Evolutionary conservation across 2,797 vertebrate genomes (phyloP).

Genomic region (Tragopan temminckii): DNA sequence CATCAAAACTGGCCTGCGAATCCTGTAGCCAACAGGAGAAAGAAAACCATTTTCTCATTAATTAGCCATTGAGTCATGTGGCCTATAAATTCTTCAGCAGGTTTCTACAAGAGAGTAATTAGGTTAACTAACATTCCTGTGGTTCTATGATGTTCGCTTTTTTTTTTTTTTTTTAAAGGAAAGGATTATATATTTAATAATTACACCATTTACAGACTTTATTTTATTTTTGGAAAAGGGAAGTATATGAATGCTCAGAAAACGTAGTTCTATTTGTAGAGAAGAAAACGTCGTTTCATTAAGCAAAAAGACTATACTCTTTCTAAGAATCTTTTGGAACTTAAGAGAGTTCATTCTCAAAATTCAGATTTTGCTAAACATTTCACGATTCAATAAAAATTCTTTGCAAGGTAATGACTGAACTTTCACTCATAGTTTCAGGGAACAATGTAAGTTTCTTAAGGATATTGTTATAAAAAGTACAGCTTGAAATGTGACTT

Average conservation of each 20-base stretch:
- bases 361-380: not conserved
- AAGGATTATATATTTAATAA: conserved; percentile 34
- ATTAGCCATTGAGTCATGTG: conserved; percentile 50
- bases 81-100: conserved; percentile 67
- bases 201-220: not conserved
- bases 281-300: not conserved
- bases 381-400: not conserved
- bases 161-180: conserved; percentile 19
- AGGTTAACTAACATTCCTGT: conserved; percentile 58
- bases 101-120: conserved; percentile 64
- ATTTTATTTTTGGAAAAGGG: not conserved
- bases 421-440: not conserved
- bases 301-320: not conserved
- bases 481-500: not conserved
- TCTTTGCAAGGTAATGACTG: not conserved
- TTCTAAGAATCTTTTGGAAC: not conserved
- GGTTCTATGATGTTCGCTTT: not conserved
- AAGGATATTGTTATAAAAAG: not conserved
- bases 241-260: not conserved
- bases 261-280: not conserved
- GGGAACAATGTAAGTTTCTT: not conserved
- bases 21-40: conserved; percentile 86
- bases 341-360: not conserved
- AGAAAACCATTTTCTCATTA: conserved; percentile 57
- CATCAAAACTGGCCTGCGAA: conserved; percentile 95